Evolutionary conservation across 2,888 invertebrate genomes (phyloP).

Genomic region (Perizoma flavofasciatum): DNA sequence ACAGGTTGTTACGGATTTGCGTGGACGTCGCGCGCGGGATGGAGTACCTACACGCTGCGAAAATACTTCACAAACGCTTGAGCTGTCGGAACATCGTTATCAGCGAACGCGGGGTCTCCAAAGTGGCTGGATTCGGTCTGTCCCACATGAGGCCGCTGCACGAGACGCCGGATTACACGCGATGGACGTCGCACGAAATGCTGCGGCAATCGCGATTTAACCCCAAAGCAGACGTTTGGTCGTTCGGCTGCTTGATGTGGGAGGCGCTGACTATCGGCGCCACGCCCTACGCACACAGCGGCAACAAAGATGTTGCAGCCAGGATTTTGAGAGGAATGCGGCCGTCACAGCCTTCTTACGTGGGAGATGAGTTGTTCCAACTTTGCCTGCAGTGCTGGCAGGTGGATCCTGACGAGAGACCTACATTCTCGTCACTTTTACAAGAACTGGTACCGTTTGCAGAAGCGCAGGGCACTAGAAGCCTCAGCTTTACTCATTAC

Average conservation of each 20-base stretch:
- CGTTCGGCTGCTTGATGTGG: constrained; percentile 92
- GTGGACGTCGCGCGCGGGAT: constrained; percentile 88
- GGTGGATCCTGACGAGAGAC: constrained; percentile 91
- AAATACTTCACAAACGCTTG: constrained; percentile 89
- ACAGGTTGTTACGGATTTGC: constrained; percentile 85
- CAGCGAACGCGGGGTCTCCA: constrained; percentile 86
- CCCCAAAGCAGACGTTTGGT: constrained; percentile 92
- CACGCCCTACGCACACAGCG: constrained; percentile 89
- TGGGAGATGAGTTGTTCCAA: constrained; percentile 92
- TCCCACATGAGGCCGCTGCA: constrained; percentile 85
- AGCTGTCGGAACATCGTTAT: constrained; percentile 89
- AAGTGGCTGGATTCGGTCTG: constrained; percentile 90
- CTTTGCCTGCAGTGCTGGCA: constrained; percentile 94
- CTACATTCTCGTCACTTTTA: constrained; percentile 86
- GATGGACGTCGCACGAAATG: constrained; percentile 93
- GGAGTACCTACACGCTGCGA: constrained; percentile 87
- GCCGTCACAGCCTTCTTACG: constrained; percentile 89
- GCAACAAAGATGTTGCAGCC: constrained; percentile 86
- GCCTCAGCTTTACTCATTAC: constrained; percentile 75
- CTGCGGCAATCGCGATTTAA: constrained; percentile 87
- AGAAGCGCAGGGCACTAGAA: constrained; percentile 60
- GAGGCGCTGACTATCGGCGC: constrained; percentile 91
- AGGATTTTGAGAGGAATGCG: constrained; percentile 88
- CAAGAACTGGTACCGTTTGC: constrained; percentile 68
- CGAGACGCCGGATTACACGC: constrained; percentile 88